phyloP scores from a whole-genome alignment of 2,888 invertebrate species.

The Drosophila bunnanda region DNA sequence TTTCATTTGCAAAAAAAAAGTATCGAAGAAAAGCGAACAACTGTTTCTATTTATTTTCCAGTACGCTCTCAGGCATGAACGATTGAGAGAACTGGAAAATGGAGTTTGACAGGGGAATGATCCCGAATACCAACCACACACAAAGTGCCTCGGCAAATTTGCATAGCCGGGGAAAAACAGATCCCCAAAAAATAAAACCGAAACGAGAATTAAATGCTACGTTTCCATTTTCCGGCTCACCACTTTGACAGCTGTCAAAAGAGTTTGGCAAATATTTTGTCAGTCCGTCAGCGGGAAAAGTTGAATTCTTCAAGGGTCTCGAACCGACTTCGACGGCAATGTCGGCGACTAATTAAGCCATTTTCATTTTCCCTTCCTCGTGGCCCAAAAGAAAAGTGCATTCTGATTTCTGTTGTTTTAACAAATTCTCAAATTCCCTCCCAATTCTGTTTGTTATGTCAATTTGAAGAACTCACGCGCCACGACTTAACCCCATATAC shows the following conservation, averaged over 20 bases:
- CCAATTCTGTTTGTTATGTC: conserved; percentile 58
- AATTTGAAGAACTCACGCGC: conserved; percentile 66
- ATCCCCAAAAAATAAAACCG: conserved; percentile 30
- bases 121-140: conserved; percentile 49
- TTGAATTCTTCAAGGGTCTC: conserved; percentile 20
- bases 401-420: conserved; percentile 63
- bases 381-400: conserved; percentile 39
- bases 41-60: conserved; percentile 41
- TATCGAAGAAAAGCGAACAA: conserved; percentile 3
- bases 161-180: conserved; percentile 55
- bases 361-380: conserved; percentile 36
- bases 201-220: conserved; percentile 61
- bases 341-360: conserved; percentile 67
- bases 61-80: conserved; percentile 53
- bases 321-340: neutral
- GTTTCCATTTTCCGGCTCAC: conserved; percentile 59
- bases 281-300: conserved; percentile 42
- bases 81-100: conserved; percentile 14
- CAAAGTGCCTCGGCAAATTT: conserved; percentile 71
- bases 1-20: conserved; percentile 56
- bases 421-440: conserved; percentile 62
- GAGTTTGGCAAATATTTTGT: conserved; percentile 74
- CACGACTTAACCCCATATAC: conserved; percentile 64
- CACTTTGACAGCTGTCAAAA: conserved; percentile 79
- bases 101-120: conserved; percentile 20